A percentile compares a stretch with the other conserved stretches of the same genome.
These are phyloP conservation scores for Anser cygnoides DNA, from an alignment of 2,113 vertebrate species.

Conservation along the genomic window DNA sequence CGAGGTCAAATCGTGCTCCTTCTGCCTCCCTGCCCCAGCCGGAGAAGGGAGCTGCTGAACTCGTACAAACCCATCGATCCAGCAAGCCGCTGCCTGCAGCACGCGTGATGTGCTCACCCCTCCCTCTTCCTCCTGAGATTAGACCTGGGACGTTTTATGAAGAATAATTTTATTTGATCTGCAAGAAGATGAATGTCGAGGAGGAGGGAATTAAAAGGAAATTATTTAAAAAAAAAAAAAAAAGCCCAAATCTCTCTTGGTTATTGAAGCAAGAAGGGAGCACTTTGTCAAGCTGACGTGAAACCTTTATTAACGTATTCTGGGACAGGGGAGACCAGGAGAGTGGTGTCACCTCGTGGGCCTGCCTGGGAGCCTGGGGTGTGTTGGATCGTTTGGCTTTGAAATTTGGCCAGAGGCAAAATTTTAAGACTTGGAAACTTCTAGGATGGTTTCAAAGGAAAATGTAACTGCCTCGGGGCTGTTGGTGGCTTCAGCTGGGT, in stretches of 20 bases:
- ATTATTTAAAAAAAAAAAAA: not conserved
- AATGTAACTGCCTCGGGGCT: not conserved
- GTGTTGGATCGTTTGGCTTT: not conserved
- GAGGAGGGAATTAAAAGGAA: conserved; percentile 56
- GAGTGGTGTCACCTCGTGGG: not conserved
- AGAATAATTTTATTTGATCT: conserved; percentile 50
- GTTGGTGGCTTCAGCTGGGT: accelerated
- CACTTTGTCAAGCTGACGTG: conserved; percentile 48
- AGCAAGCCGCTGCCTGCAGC: not conserved
- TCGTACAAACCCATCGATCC: not conserved
- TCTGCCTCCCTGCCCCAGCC: not conserved
- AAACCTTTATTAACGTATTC: conserved; percentile 1
- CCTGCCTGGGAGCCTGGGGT: not conserved
- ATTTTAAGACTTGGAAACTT: not conserved
- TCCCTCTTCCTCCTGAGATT: conserved; percentile 3
- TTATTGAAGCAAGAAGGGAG: conserved; percentile 52
- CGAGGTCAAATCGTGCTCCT: not conserved
- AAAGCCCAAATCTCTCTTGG: not conserved
- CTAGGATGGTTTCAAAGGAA: not conserved
- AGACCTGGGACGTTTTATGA: conserved; percentile 14
- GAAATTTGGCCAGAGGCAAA: not conserved
- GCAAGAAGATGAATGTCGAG: conserved; percentile 23
- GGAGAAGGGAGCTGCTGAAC: not conserved
- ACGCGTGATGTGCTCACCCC: not conserved
- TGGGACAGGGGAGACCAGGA: not conserved